Percentiles rank a stretch among this genome's conserved stretches.
These are phyloP conservation scores for Protophormia terraenovae DNA, from an alignment of 2,888 invertebrate genomes.

Conservation along the genomic window DNA sequence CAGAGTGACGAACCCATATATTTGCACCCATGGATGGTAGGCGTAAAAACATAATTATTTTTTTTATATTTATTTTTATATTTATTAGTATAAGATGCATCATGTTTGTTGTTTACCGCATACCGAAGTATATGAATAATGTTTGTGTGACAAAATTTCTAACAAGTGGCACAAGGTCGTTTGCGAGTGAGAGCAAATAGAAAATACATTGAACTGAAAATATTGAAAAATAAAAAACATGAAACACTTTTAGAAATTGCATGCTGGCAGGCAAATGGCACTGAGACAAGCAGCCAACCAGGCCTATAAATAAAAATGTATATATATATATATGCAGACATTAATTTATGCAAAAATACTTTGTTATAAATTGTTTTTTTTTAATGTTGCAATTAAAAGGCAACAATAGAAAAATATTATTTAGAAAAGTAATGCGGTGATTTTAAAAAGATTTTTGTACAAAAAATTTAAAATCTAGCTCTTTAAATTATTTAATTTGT, in stretches of 20 bases:
- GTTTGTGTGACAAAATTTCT: conserved; percentile 56
- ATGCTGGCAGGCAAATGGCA: conserved; percentile 17
- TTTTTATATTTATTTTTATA: neutral
- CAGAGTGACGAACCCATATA: too few relatives aligned
- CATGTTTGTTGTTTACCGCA: neutral
- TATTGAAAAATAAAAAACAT: neutral
- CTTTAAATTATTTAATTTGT: too few relatives aligned
- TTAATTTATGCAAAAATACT: conserved; percentile 38
- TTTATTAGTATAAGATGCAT: neutral
- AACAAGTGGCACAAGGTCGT: conserved; percentile 66
- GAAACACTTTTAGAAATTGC: conserved; percentile 15
- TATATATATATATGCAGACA: conserved; percentile 34
- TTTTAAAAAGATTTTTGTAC: too few relatives aligned
- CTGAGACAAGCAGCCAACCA: neutral
- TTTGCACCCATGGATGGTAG: too few relatives aligned
- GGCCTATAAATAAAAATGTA: conserved; percentile 16
- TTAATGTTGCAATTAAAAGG: neutral
- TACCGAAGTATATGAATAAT: neutral
- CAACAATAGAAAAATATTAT: neutral
- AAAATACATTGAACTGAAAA: conserved; percentile 34
- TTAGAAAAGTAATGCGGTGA: too few relatives aligned
- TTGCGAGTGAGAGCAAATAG: conserved; percentile 24
- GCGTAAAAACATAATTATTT: too few relatives aligned
- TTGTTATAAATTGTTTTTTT: neutral
- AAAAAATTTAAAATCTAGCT: too few relatives aligned